Evolutionary conservation across 2,888 invertebrate genomes (phyloP), one percentile per base, ranked within the genome.

Genomic region (Drosophila mimica): DNA sequence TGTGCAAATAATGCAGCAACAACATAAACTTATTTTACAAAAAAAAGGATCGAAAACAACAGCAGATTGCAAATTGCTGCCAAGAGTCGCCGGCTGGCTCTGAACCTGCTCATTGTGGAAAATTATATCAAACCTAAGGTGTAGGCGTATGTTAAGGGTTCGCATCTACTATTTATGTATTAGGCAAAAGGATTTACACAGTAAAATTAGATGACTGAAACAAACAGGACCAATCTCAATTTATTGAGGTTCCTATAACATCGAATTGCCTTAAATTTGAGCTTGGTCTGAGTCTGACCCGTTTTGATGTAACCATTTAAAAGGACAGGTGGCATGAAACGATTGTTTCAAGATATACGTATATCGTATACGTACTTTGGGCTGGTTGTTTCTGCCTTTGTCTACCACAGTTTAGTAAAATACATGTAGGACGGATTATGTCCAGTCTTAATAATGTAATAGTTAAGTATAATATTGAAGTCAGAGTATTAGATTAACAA

Each of bases 11-110:
- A 63, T 53, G 62, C 53, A 57, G 57, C 34, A 76, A 73, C 75
- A 79, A 59, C 74, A 76, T 60, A 25, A 65, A 66, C 17, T 33
- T 69, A 77, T 76, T 77, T 59, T 9, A 64, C 36, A 17, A 25
- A 48, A 13, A 58, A 52, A 51, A 40, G 3, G 4, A 34, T 48
- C 30, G 2, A 49, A 38, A 52, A 31, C 52, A 66, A 76, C 70
- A 87, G 62, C 89, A 85, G 70, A 81, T 85, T 85, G 85, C 77
- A 71, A 79, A 79, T 77, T 85, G 84, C 40, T 75, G 67, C 63
- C 59, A 38, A 53, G 61, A 36, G 64, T 40, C 51, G 51, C 31
- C 33, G 46, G 25, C 40, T 25, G 51, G 54, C 33, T 36, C 31
- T n/a, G 51, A 15, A 25, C 36, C 20, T 28, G 54, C 20, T 62